A percentile compares a stretch with the other conserved stretches of the same genome.
phyloP scores from a whole-genome alignment of 2,888 invertebrate genomes.

The Pandemis heparana region DNA sequence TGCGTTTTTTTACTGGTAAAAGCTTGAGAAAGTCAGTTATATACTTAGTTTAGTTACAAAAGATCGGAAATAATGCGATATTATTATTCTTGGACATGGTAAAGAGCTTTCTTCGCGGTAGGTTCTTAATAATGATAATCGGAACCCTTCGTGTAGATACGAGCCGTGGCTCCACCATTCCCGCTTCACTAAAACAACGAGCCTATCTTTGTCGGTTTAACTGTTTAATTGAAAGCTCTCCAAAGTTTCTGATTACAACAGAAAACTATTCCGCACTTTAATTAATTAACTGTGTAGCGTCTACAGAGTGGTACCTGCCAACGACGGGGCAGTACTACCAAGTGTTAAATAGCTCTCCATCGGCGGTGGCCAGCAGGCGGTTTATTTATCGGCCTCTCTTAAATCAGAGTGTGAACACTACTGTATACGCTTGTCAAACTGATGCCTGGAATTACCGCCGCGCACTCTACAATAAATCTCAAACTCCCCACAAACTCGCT shows the following conservation, averaged over 20 bases:
- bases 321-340: conserved; percentile 14
- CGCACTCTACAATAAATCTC: conserved; percentile 24
- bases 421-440: conserved; percentile 39
- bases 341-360: conserved; percentile 31
- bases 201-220: not conserved
- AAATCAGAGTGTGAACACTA: conserved; percentile 36
- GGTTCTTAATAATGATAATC: too few species aligned
- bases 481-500: conserved; percentile 24
- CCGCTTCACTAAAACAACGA: not conserved
- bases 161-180: not conserved
- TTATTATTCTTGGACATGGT: too few species aligned
- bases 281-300: conserved; percentile 19
- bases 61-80: too few species aligned
- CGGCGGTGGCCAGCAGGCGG: conserved; percentile 10
- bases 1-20: not conserved
- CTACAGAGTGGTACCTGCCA: conserved; percentile 19
- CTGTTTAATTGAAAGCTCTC: not conserved
- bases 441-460: conserved; percentile 25
- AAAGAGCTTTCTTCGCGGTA: too few species aligned
- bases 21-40: not conserved
- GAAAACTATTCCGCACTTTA: conserved; percentile 2
- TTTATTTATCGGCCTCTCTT: conserved; percentile 37
- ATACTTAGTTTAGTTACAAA: too few species aligned
- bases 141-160: too few species aligned
- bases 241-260: not conserved